A percentile compares a stretch with the other conserved stretches of the same genome.
phyloP scores from a whole-genome alignment of 1,140 invertebrate species.

The Lepidurus arcticus region DNA sequence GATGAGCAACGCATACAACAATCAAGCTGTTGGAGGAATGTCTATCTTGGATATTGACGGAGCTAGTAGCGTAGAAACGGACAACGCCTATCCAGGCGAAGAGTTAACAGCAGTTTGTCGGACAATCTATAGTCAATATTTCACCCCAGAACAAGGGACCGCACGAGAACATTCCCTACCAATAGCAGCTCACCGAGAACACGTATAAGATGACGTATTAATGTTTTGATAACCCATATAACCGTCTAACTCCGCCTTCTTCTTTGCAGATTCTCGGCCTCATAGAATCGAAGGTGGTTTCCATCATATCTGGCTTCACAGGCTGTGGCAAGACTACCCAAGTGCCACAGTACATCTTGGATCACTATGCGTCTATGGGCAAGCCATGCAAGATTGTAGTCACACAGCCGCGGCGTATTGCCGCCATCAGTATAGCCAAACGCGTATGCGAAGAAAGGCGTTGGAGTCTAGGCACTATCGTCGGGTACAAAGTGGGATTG shows the following conservation, averaged over 20 bases:
- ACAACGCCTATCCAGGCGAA: too few species aligned
- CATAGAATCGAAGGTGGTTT: constrained; percentile 43
- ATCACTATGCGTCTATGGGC: constrained; percentile 55
- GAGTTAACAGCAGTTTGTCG: background rate
- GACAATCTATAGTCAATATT: background rate
- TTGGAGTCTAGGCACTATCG: constrained; percentile 66
- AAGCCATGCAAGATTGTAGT: constrained; percentile 73
- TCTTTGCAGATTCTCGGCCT: background rate
- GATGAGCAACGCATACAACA: too few species aligned
- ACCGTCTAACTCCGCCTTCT: background rate
- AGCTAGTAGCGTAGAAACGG: too few species aligned
- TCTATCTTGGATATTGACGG: too few species aligned
- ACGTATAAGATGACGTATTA: background rate
- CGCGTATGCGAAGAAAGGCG: constrained; percentile 69
- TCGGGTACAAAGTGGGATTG: constrained; percentile 76
- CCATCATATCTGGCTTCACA: constrained; percentile 83
- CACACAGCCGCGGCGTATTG: constrained; percentile 79
- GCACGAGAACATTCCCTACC: background rate
- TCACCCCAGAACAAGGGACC: background rate
- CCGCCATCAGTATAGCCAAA: constrained; percentile 72
- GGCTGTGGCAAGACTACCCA: constrained; percentile 75
- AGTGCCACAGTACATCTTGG: constrained; percentile 81
- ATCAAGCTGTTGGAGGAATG: too few species aligned
- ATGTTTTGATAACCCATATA: background rate
- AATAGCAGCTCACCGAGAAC: background rate